Evolutionary conservation across 2,888 invertebrate species (phyloP).

Genomic region (Stenichneumon culpator): DNA sequence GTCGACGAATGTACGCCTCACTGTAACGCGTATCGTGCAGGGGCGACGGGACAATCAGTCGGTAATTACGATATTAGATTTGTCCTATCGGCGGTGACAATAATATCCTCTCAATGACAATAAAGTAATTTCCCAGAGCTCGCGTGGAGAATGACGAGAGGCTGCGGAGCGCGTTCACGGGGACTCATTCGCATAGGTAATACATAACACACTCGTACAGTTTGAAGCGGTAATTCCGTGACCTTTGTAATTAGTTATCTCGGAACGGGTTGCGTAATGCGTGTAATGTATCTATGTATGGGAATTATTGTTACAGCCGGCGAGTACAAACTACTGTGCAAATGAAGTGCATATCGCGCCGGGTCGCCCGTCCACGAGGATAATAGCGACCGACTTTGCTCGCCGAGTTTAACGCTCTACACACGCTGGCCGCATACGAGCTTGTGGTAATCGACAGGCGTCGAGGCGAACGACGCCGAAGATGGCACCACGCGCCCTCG

Average conservation of each 20-base stretch:
- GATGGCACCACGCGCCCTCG: constrained; percentile 51
- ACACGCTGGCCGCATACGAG: background rate
- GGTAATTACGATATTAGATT: constrained; percentile 55
- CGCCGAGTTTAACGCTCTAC: constrained; percentile 37
- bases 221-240: constrained; percentile 44
- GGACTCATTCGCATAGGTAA: background rate
- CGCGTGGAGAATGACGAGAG: constrained; percentile 12
- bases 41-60: constrained; percentile 17
- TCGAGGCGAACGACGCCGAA: constrained; percentile 12
- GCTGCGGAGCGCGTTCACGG: constrained; percentile 13
- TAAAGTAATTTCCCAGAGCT: constrained; percentile 44
- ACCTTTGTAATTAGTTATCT: constrained; percentile 67
- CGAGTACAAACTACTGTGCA: constrained; percentile 2
- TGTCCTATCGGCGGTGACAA: constrained; percentile 32
- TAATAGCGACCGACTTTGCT: constrained; percentile 56
- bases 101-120: constrained; percentile 49
- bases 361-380: constrained; percentile 34
- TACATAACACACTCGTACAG: background rate
- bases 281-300: constrained; percentile 48
- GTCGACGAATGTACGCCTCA: background rate
- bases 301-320: constrained; percentile 42
- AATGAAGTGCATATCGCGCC: constrained; percentile 43
- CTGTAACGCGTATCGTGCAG: background rate
- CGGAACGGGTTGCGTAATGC: constrained; percentile 57
- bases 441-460: constrained; percentile 9